Conservation (phyloP, 1,140 invertebrate genomes). For the Phymorhynchus buccinoides region DNA sequence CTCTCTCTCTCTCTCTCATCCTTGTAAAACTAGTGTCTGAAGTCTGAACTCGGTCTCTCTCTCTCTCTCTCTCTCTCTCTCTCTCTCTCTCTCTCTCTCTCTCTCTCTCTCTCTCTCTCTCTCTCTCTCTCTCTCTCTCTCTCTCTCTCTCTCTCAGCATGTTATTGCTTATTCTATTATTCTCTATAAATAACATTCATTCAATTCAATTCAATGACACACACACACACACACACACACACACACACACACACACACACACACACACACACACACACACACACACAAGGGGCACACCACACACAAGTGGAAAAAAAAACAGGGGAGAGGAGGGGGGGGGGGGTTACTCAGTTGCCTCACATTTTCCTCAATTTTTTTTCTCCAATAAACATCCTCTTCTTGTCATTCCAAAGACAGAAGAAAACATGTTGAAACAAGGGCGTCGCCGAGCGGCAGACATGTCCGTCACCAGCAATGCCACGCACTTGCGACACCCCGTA, state of each 20-base stretch:
- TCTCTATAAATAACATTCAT: too few relatives aligned
- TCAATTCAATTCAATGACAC: not conserved
- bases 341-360: too few relatives aligned
- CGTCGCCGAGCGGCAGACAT: too few relatives aligned
- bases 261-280: constrained; percentile 26
- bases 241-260: constrained; percentile 28
- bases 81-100: not conserved
- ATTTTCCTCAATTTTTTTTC: too few relatives aligned
- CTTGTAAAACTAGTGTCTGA: too few relatives aligned
- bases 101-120: not conserved
- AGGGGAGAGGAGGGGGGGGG: not conserved
- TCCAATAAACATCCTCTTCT: too few relatives aligned
- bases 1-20: constrained; percentile 9
- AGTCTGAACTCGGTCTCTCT: too few relatives aligned
- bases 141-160: not conserved
- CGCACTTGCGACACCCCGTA: too few relatives aligned
- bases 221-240: constrained; percentile 30
- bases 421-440: not conserved
- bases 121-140: not conserved
- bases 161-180: too few relatives aligned
- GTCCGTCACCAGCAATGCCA: too few relatives aligned
- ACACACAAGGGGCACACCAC: not conserved
- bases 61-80: not conserved
- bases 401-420: too few relatives aligned
- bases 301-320: not conserved